These are phyloP conservation scores for Desmodus rotundus DNA, from an alignment of 2,113 vertebrate genomes.

Conservation along the genomic window DNA sequence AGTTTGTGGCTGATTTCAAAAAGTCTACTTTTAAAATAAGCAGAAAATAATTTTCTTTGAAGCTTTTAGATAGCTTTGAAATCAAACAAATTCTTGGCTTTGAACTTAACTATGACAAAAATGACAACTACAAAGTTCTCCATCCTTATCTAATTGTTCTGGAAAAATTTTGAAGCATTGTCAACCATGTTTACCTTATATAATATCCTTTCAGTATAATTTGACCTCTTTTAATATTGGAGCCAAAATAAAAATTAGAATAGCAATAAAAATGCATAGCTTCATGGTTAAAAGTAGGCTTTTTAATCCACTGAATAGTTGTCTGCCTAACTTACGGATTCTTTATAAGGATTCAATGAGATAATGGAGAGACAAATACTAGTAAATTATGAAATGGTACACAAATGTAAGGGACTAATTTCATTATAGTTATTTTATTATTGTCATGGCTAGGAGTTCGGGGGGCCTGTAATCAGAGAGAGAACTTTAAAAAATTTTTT, in stretches of 20 bases:
- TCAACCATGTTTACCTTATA: background rate
- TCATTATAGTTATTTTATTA: background rate
- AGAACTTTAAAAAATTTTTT: background rate
- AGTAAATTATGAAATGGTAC: background rate
- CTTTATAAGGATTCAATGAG: background rate
- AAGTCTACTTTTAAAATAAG: background rate
- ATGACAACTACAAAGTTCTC: background rate
- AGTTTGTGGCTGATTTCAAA: background rate
- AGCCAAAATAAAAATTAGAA: background rate
- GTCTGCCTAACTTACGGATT: background rate
- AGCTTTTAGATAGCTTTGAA: background rate
- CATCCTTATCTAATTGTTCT: background rate
- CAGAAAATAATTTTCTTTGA: background rate
- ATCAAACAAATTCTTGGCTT: background rate
- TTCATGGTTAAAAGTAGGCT: background rate
- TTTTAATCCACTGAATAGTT: background rate
- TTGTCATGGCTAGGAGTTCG: background rate
- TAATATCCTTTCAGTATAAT: background rate
- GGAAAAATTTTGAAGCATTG: background rate
- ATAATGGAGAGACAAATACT: background rate
- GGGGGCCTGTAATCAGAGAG: background rate
- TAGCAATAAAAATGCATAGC: background rate
- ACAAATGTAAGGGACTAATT: background rate
- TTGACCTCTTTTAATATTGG: background rate
- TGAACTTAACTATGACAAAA: constrained; percentile 39